Conservation (phyloP, 2,888 invertebrate genomes). For the Drosophila bunnanda region DNA sequence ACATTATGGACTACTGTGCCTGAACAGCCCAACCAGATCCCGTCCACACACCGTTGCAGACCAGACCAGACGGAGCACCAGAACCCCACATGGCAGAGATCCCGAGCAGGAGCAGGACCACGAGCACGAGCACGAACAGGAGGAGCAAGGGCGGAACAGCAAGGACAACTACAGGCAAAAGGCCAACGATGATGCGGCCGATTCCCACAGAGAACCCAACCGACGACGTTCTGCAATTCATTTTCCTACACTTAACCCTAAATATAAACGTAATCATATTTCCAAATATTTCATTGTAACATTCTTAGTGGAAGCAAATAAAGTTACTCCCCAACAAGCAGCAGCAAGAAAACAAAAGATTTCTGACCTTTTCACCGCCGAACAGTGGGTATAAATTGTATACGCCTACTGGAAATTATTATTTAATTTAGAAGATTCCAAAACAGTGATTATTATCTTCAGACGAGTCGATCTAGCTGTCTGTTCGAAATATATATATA, state of each 20-base stretch:
- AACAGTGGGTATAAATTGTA: neutral
- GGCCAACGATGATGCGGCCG: constrained; percentile 14
- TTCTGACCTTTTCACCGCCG: neutral
- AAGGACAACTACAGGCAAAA: neutral
- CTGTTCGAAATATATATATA: too few species aligned
- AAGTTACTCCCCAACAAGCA: constrained; percentile 70
- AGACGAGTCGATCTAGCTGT: too few species aligned
- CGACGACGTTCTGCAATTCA: constrained; percentile 57
- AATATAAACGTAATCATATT: constrained; percentile 62
- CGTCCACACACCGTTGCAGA: constrained; percentile 8
- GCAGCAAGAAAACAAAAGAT: constrained; percentile 46
- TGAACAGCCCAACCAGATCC: neutral
- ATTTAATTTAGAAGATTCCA: neutral
- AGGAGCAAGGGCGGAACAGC: constrained; percentile 1
- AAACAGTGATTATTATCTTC: neutral
- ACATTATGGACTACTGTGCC: constrained; percentile 69
- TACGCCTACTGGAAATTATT: neutral
- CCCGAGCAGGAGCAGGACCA: constrained; percentile 4
- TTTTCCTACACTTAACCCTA: constrained; percentile 62
- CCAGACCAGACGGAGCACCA: neutral
- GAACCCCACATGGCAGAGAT: constrained; percentile 17
- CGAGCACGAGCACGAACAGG: neutral
- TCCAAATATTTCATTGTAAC: constrained; percentile 78
- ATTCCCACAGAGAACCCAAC: constrained; percentile 17
- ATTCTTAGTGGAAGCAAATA: constrained; percentile 74